A percentile compares a stretch with the other conserved stretches of the same genome.
These are phyloP conservation scores for Gasterosteus nipponicus DNA, from an alignment of 2,113 vertebrate species.

Conservation along the genomic window DNA sequence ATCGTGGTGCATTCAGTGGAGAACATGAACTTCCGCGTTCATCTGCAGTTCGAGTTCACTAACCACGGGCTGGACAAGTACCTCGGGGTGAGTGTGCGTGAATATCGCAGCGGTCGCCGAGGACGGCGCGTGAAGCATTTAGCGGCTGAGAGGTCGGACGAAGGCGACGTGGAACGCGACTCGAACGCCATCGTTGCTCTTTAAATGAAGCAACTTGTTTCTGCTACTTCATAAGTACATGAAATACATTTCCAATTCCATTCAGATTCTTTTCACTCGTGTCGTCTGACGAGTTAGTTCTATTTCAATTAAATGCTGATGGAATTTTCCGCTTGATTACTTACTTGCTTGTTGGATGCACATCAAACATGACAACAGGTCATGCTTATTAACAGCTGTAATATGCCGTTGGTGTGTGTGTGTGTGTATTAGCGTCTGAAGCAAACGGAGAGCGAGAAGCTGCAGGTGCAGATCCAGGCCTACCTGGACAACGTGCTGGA, in stretches of 20 bases:
- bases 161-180: background rate
- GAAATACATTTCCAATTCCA: background rate
- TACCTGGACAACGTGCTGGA: slow-evolving; percentile 98
- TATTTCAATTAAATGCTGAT: too few species aligned
- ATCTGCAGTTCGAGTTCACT: slow-evolving; percentile 96
- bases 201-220: background rate
- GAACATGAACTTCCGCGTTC: slow-evolving; percentile 99
- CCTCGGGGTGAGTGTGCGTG: slow-evolving; percentile 84
- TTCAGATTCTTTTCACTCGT: background rate
- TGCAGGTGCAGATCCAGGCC: slow-evolving; percentile 97
- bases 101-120: background rate
- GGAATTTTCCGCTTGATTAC: background rate
- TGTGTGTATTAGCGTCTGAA: slow-evolving; percentile 84
- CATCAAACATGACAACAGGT: background rate
- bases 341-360: background rate
- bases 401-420: background rate
- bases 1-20: slow-evolving; percentile 99
- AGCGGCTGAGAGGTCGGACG: background rate
- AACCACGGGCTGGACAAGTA: slow-evolving; percentile 91
- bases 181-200: background rate
- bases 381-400: background rate
- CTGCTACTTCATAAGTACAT: background rate
- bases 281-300: background rate
- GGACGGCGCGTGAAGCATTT: background rate
- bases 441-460: slow-evolving; percentile 93